Evolutionary conservation across 1,140 invertebrate species (phyloP), one percentile per base, ranked within the genome.

Genomic region (Oryctes rhinoceros): DNA sequence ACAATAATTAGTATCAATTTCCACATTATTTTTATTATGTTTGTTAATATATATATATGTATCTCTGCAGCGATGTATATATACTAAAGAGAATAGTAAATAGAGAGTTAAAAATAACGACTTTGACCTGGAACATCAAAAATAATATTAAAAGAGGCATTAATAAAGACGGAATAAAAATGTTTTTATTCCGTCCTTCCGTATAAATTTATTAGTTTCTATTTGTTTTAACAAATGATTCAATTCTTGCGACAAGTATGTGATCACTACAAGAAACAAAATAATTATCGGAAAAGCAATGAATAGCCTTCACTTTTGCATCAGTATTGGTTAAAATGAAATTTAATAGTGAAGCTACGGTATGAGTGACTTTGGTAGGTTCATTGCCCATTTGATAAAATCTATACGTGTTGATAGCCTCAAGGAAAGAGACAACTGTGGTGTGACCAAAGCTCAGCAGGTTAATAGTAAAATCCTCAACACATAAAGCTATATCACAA

Each of bases 391-490:
- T 20, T 48, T 79, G 78, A 18, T 9, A 30, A 11, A 79, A 48
- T 7, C 67, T 20, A 37, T 35, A 39, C 9, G 4, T 74, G 44
- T 44, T n/a, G 7, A 79, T 44, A 7, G 4, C 15, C 10, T 44
- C 35, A 74, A 74, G 20, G 20, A 79, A 44, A 37, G 35, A 18
- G 11, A 71, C n/a, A 13, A 30, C 49, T 10, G 30, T 24, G 37
- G 1, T 13, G 15, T 39, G 47, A 48, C 47, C 24, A 30, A 35
- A 15, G 5, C 5, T 15, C 15, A 44, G 71, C 24, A 74, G 35
- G 49, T 74, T 49, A 47, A 79, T 74, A 79, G 71, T 79, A 4
- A 79, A 30, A 49, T 79, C 24, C 24, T 30, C 24, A 30, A 30
- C 24, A 30, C 24, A 2, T 30, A 30, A 30, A 30, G 2, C 24